These are phyloP conservation scores for Apis mellifera DNA, from an alignment of 1,140 invertebrate species.

Conservation along the genomic window DNA sequence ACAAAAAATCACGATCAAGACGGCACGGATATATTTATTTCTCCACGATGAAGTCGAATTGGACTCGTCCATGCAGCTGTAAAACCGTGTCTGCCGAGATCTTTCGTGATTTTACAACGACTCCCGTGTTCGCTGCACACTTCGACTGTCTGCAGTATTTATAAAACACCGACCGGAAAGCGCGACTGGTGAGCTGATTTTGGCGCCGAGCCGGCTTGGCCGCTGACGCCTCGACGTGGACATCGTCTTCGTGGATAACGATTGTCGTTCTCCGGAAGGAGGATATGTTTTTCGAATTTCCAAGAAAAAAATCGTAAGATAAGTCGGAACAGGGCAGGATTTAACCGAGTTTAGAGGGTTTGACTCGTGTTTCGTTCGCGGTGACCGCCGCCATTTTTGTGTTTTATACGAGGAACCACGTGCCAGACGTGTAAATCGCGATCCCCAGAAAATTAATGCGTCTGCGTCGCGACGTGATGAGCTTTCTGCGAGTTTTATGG, in stretches of 20 bases:
- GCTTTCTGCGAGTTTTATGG: slow-evolving; percentile 20
- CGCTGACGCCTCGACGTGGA: slow-evolving; percentile 60
- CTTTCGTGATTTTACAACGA: slow-evolving; percentile 53
- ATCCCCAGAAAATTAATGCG: slow-evolving; percentile 30
- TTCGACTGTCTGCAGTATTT: slow-evolving; percentile 79
- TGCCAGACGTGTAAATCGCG: slow-evolving; percentile 6
- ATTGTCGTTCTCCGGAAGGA: not conserved
- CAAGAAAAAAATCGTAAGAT: no score
- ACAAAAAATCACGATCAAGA: not conserved
- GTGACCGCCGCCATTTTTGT: not conserved
- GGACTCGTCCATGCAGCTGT: not conserved
- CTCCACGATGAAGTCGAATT: not conserved
- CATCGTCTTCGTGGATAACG: slow-evolving; percentile 46
- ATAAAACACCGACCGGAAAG: slow-evolving; percentile 83
- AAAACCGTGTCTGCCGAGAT: slow-evolving; percentile 30
- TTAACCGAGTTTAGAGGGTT: no score
- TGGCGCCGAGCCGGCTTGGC: slow-evolving; percentile 78
- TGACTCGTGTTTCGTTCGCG: not conserved
- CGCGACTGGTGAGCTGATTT: slow-evolving; percentile 78
- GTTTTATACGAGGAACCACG: slow-evolving; percentile 6
- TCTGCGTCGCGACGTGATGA: slow-evolving; percentile 16
- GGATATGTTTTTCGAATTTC: no score
- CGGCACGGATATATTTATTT: no score
- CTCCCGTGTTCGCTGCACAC: slow-evolving; percentile 68
- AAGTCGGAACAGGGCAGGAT: no score